These are phyloP conservation scores for Pterobdella sp. DNA, from an alignment of 2,888 invertebrate genomes.

Conservation along the genomic window DNA sequence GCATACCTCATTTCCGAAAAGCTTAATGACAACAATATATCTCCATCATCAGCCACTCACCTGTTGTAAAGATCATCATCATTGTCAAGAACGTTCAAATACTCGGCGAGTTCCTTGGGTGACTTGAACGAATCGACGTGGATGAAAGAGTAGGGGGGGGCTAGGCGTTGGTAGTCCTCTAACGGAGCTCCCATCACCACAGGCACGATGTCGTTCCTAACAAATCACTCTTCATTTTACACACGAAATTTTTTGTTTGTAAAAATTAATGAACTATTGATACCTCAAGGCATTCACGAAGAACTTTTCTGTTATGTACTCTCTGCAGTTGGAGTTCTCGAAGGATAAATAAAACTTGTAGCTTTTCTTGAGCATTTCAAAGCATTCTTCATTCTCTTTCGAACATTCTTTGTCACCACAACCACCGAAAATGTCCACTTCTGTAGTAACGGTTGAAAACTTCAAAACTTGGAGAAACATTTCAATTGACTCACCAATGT, in stretches of 20 bases:
- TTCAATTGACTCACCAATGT: constrained; percentile 56
- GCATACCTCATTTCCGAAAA: no score
- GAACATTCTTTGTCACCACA: constrained; percentile 74
- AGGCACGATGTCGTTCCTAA: constrained; percentile 36
- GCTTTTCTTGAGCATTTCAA: constrained; percentile 21
- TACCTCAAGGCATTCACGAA: constrained; percentile 34
- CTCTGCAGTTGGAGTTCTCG: constrained; percentile 38
- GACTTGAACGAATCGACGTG: constrained; percentile 90
- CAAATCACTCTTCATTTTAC: neutral
- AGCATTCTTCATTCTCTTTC: constrained; percentile 20
- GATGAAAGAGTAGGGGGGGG: constrained; percentile 82
- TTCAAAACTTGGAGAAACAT: neutral
- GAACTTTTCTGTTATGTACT: constrained; percentile 39
- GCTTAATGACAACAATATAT: no score
- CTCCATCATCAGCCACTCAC: neutral
- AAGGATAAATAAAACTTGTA: constrained; percentile 39
- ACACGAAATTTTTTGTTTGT: neutral
- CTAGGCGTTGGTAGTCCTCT: constrained; percentile 55
- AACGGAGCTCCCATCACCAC: constrained; percentile 37
- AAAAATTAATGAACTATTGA: constrained; percentile 10
- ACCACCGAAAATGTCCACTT: constrained; percentile 45
- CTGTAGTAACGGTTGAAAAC: constrained; percentile 39
- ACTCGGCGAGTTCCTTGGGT: constrained; percentile 76
- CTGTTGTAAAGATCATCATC: constrained; percentile 85
- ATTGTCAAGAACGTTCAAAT: constrained; percentile 72